Evolutionary conservation across 92 coral and sea anemone genomes (phyloP).

Genomic region (Epizoanthus fatuus): DNA sequence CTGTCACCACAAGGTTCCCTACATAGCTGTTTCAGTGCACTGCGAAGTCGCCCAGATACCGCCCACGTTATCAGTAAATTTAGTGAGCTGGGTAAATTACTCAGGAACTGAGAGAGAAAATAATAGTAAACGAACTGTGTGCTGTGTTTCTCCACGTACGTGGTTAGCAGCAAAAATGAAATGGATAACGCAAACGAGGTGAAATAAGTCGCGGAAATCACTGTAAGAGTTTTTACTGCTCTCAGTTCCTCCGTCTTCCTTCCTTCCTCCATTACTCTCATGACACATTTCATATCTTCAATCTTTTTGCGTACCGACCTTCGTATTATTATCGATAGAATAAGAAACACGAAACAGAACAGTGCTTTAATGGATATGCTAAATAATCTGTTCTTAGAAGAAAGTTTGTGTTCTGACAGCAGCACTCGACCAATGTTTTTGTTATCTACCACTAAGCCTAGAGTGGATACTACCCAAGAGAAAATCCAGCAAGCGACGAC

Average conservation of each 20-base stretch:
- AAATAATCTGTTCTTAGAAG: not conserved
- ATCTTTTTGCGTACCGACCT: slow-evolving; percentile 2
- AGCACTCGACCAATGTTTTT: not conserved
- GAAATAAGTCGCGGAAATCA: not conserved
- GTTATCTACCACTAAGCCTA: not conserved
- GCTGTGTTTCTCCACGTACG: slow-evolving; percentile 8
- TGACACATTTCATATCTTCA: not conserved
- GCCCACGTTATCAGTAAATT: slow-evolving; percentile 12
- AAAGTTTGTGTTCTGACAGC: not conserved
- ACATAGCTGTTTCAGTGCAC: slow-evolving; percentile 10
- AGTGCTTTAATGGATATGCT: not conserved
- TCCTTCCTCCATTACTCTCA: not conserved
- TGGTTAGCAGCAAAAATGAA: not conserved
- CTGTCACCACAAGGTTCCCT: slow-evolving; percentile 10
- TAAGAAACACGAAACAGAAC: not conserved
- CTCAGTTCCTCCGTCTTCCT: not conserved
- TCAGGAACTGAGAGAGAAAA: slow-evolving; percentile 1
- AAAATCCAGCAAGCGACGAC: slow-evolving; percentile 14
- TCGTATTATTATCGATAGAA: not conserved
- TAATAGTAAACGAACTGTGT: slow-evolving; percentile 19
- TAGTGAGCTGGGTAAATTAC: slow-evolving; percentile 8
- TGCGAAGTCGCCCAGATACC: slow-evolving; percentile 5
- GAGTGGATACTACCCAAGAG: not conserved
- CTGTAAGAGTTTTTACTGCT: not conserved
- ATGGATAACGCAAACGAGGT: slow-evolving; percentile 16